Evolutionary conservation across 2,888 invertebrate genomes (phyloP).

Genomic region (Lasioglossum vierecki): DNA sequence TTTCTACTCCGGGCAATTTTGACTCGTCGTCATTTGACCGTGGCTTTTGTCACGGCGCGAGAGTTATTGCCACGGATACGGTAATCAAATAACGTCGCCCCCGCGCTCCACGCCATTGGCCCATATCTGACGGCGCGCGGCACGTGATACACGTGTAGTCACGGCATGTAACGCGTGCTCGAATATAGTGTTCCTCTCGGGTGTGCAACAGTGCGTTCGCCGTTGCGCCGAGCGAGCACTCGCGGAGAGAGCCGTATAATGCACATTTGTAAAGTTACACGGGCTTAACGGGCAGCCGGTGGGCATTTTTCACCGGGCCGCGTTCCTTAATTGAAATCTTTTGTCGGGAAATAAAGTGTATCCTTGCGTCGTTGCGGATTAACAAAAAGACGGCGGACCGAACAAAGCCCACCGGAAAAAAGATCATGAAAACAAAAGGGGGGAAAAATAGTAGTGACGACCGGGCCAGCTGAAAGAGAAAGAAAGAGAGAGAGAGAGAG

Average conservation of each 20-base stretch:
- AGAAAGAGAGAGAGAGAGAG: no score
- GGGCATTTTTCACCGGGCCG: conserved; percentile 62
- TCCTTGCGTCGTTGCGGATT: conserved; percentile 49
- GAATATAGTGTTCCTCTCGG: conserved; percentile 64
- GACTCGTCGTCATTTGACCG: conserved; percentile 16
- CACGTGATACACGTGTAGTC: conserved; percentile 72
- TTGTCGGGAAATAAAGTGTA: conserved; percentile 66
- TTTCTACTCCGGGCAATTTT: not conserved
- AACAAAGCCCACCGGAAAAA: not conserved
- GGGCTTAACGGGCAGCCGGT: conserved; percentile 39
- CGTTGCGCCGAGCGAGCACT: conserved; percentile 52
- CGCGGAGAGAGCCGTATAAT: conserved; percentile 60
- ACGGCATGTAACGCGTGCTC: conserved; percentile 74
- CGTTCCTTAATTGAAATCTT: conserved; percentile 70
- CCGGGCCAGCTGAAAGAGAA: not conserved
- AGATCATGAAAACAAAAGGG: not conserved
- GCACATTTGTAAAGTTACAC: conserved; percentile 69
- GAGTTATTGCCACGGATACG: conserved; percentile 54
- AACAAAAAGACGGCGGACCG: conserved; percentile 19
- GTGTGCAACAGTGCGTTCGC: conserved; percentile 66
- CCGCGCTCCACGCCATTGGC: conserved; percentile 68
- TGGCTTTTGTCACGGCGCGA: conserved; percentile 30
- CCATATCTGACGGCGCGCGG: conserved; percentile 65
- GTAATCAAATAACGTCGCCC: conserved; percentile 69
- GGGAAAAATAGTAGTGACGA: conserved; percentile 12